These are phyloP conservation scores for Rhynchotus rufescens DNA, from an alignment of 2,797 vertebrate species.

Conservation along the genomic window DNA sequence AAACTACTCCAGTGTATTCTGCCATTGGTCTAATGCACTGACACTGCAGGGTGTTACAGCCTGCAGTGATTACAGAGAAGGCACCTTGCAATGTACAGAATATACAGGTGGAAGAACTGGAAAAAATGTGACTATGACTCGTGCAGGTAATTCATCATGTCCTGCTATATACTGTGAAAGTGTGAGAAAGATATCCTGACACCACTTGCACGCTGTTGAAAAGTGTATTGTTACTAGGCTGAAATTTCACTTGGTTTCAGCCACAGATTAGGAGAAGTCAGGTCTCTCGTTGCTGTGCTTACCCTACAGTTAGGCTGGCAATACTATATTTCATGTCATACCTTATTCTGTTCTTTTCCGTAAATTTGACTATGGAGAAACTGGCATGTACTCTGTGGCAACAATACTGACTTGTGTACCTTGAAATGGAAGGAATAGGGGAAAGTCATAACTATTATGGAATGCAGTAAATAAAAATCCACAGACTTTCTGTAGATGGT, in stretches of 20 bases:
- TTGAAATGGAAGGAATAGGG: neutral
- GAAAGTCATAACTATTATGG: neutral
- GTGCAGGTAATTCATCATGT: neutral
- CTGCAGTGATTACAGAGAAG: neutral
- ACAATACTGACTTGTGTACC: neutral
- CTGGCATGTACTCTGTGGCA: neutral
- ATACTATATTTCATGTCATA: neutral
- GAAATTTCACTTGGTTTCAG: neutral
- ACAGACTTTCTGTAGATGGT: neutral
- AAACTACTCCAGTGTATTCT: neutral
- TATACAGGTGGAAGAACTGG: neutral
- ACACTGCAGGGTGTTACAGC: neutral
- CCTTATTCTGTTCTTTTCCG: neutral
- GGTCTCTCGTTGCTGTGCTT: neutral
- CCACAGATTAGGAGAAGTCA: neutral
- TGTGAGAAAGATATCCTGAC: neutral
- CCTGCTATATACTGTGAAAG: neutral
- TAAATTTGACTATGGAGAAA: neutral
- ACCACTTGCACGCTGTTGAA: neutral
- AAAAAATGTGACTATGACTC: neutral
- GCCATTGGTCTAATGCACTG: fast-evolving
- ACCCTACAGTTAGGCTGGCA: neutral
- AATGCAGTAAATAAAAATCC: neutral
- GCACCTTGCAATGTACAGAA: neutral
- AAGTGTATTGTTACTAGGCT: fast-evolving